Conservation (phyloP, 2,888 invertebrate species). For the Volucella bombylans region DNA sequence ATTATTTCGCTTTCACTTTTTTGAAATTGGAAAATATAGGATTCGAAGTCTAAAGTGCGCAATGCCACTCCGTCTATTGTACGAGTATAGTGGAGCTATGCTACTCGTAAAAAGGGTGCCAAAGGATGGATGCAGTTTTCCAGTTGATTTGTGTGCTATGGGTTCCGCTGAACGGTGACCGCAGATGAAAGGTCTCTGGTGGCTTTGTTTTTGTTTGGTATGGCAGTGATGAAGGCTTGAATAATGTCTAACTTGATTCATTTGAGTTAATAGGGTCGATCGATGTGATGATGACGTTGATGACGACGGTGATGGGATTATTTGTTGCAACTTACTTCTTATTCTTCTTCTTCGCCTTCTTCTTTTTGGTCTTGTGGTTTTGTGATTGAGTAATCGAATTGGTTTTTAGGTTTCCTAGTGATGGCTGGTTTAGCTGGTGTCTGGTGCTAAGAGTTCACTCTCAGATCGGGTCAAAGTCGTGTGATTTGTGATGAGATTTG, state of each 20-base stretch:
- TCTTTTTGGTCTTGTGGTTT: constrained; percentile 21
- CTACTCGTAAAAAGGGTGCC: constrained; percentile 56
- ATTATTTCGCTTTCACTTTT: constrained; percentile 70
- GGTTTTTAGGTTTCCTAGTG: constrained; percentile 15
- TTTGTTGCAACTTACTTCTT: constrained; percentile 64
- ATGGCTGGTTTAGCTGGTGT: constrained; percentile 12
- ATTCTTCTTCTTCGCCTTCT: not conserved
- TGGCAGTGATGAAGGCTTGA: constrained; percentile 55
- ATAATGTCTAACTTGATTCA: constrained; percentile 59
- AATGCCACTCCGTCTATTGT: not conserved
- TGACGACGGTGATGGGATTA: constrained; percentile 61
- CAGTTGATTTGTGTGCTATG: constrained; percentile 60
- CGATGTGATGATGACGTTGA: constrained; percentile 53
- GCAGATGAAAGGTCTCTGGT: constrained; percentile 66
- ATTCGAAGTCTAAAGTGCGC: not conserved
- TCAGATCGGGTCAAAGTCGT: constrained; percentile 65
- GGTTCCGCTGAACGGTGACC: constrained; percentile 61
- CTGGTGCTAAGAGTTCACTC: constrained; percentile 59
- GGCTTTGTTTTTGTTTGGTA: constrained; percentile 59
- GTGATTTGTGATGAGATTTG: constrained; percentile 42
- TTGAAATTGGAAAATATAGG: constrained; percentile 20
- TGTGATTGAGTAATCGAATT: constrained; percentile 68
- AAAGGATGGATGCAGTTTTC: constrained; percentile 56
- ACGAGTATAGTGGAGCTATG: constrained; percentile 7
- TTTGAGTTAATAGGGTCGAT: constrained; percentile 72